These are phyloP conservation scores for Plutella xylostella DNA, from an alignment of 2,888 invertebrate genomes.

Conservation along the genomic window DNA sequence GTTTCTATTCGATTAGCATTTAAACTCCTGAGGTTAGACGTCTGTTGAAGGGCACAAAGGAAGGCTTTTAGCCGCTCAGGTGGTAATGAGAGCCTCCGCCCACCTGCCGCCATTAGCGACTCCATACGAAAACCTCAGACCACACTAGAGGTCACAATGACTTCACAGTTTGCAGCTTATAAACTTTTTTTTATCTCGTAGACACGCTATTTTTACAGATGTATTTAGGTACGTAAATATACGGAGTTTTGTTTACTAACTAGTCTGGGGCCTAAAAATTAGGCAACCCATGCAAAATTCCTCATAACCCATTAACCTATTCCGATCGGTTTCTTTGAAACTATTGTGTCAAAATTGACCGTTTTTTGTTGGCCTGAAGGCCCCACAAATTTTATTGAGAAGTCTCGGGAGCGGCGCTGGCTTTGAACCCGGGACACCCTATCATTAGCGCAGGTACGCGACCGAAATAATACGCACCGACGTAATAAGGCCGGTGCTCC, in stretches of 20 bases:
- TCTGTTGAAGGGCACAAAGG: conserved; percentile 23
- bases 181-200: no score
- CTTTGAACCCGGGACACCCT: conserved; percentile 35
- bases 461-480: conserved; percentile 14
- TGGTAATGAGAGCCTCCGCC: conserved; percentile 30
- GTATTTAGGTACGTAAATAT: no score
- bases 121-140: background rate
- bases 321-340: conserved; percentile 29
- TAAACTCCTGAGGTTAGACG: background rate
- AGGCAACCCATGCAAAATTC: background rate
- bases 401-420: conserved; percentile 23
- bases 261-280: no score
- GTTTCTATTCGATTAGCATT: no score
- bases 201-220: no score
- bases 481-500: conserved; percentile 32
- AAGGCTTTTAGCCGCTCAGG: conserved; percentile 32
- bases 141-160: no score
- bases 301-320: conserved; percentile 37
- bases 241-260: no score
- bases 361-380: no score
- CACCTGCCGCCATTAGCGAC: background rate
- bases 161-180: no score
- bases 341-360: conserved; percentile 26
- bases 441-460: conserved; percentile 55
- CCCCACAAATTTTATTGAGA: conserved; percentile 49